These are phyloP conservation scores for Vombatus ursinus DNA, from an alignment of 2,113 vertebrate genomes.

Conservation along the genomic window DNA sequence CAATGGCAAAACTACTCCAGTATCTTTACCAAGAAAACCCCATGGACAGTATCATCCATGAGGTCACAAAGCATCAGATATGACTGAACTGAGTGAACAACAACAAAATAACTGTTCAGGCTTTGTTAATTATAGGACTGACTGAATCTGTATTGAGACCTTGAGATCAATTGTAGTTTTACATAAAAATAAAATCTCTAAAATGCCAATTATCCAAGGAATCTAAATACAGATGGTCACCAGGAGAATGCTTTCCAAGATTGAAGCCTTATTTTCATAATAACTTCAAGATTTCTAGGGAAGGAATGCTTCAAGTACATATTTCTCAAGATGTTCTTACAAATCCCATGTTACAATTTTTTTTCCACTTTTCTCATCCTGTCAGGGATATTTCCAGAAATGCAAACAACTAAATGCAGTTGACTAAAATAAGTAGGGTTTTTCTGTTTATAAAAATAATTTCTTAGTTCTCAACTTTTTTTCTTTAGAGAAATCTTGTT, in stretches of 20 bases:
- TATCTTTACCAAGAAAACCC: neutral
- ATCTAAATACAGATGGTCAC: slow-evolving; percentile 6
- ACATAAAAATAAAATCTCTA: slow-evolving; percentile 28
- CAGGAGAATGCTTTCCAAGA: slow-evolving; percentile 25
- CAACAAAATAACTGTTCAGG: neutral
- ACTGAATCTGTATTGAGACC: neutral
- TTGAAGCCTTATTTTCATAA: accelerated
- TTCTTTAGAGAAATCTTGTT: neutral
- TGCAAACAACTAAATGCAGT: neutral
- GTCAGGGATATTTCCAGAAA: neutral
- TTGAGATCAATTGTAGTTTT: slow-evolving; percentile 14
- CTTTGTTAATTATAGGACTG: slow-evolving; percentile 44
- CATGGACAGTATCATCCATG: too few species aligned
- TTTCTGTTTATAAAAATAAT: neutral
- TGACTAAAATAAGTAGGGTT: neutral
- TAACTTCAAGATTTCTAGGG: slow-evolving; percentile 14
- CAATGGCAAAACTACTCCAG: neutral
- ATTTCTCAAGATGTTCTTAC: neutral
- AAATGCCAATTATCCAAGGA: neutral
- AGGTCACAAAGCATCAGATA: neutral
- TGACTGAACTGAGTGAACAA: neutral
- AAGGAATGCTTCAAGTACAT: slow-evolving; percentile 26
- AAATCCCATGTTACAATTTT: neutral
- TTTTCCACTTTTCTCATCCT: neutral
- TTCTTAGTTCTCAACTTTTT: neutral